Conservation (phyloP, 2,888 invertebrate species). For the Melanostoma mellinum region DNA sequence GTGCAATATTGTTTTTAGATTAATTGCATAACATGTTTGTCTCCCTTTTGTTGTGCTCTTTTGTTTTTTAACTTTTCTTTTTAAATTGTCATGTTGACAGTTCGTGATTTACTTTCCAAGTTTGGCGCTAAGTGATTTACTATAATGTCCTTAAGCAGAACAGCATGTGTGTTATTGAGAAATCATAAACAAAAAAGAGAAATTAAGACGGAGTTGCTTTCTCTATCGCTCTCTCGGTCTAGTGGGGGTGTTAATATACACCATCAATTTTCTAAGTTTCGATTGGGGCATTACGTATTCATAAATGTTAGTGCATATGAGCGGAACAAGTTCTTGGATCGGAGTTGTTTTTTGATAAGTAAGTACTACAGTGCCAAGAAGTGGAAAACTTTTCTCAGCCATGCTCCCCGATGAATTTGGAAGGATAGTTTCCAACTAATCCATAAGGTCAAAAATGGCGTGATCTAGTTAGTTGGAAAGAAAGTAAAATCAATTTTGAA, state of each 20-base stretch:
- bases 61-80: background rate
- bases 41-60: background rate
- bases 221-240: background rate
- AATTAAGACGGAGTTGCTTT: background rate
- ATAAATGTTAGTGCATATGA: conserved; percentile 7
- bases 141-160: background rate
- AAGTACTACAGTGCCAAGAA: background rate
- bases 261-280: background rate
- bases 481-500: background rate
- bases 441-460: conserved; percentile 28
- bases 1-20: conserved; percentile 17
- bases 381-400: background rate
- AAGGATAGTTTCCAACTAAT: conserved; percentile 24
- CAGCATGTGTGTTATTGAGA: background rate
- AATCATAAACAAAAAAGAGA: background rate
- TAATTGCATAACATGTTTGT: conserved; percentile 27
- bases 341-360: background rate
- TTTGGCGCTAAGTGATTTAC: background rate
- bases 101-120: conserved; percentile 34
- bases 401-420: background rate
- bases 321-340: conserved; percentile 16
- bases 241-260: background rate
- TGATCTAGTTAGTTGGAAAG: background rate
- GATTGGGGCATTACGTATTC: background rate
- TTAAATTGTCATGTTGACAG: conserved; percentile 34